phyloP scores from a whole-genome alignment of 2,888 invertebrate species.

The Pegoplata infirma region DNA sequence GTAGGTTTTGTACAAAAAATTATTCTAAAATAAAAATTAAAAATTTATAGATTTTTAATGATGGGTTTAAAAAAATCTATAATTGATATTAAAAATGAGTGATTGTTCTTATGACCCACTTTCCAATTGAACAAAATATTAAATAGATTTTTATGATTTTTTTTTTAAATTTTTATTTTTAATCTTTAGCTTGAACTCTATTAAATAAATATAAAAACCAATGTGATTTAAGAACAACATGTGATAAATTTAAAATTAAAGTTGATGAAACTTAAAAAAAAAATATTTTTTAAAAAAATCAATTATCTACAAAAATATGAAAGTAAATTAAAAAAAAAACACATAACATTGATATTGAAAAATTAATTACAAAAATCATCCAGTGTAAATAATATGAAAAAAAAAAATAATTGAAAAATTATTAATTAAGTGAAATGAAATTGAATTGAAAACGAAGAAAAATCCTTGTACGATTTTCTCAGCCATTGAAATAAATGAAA shows the following conservation, averaged over 20 bases:
- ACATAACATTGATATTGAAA: conserved; percentile 23
- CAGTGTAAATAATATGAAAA: conserved; percentile 12
- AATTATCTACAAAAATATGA: too few species aligned
- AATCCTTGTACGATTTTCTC: conserved; percentile 25
- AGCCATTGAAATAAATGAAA: conserved; percentile 42
- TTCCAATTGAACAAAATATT: not conserved
- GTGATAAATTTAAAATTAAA: conserved; percentile 36
- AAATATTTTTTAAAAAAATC: conserved; percentile 1
- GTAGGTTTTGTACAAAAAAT: conserved; percentile 40
- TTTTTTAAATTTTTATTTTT: not conserved
- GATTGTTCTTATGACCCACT: not conserved
- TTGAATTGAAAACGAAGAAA: conserved; percentile 25
- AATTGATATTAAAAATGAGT: not conserved
- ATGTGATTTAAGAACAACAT: conserved; percentile 37
- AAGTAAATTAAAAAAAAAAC: conserved; percentile 46
- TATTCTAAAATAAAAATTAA: not conserved
- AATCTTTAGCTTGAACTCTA: not conserved
- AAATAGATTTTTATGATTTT: not conserved
- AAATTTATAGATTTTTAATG: conserved; percentile 8
- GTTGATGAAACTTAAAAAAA: conserved; percentile 4
- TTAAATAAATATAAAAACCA: conserved; percentile 12
- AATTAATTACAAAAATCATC: conserved; percentile 30
- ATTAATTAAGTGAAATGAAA: conserved; percentile 51
- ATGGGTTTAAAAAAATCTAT: not conserved
- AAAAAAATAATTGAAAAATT: conserved; percentile 10